phyloP scores from a whole-genome alignment of 2,797 vertebrate species.

The Orientallactaga sibirica region DNA sequence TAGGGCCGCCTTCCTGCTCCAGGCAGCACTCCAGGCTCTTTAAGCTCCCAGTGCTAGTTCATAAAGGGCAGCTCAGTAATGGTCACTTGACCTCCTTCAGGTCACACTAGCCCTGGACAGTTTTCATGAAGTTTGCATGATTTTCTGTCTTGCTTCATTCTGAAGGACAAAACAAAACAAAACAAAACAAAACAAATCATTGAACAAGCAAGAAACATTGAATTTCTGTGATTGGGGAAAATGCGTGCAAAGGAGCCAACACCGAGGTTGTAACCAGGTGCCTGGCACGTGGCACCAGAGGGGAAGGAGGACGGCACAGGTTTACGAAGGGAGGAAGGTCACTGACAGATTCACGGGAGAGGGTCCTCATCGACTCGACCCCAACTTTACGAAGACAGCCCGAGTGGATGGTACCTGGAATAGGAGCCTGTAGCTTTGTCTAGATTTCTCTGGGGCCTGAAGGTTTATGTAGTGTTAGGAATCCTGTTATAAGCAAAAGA shows the following conservation, averaged over 20 bases:
- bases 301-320: no score
- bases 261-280: neutral
- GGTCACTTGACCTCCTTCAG: neutral
- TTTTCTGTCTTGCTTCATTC: neutral
- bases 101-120: neutral
- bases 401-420: neutral
- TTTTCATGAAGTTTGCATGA: neutral
- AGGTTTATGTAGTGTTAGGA: neutral
- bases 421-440: neutral
- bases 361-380: neutral
- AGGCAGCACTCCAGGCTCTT: neutral
- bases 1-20: neutral
- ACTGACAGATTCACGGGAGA: neutral
- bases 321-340: neutral
- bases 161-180: no score
- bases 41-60: neutral
- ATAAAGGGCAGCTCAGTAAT: neutral
- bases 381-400: neutral
- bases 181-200: no score
- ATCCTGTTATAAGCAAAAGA: neutral
- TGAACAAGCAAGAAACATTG: neutral
- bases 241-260: neutral
- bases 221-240: neutral
- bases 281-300: no score
- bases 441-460: neutral